phyloP scores from a whole-genome alignment of 2,797 vertebrate genomes.

The Phoeniculus purpureus region DNA sequence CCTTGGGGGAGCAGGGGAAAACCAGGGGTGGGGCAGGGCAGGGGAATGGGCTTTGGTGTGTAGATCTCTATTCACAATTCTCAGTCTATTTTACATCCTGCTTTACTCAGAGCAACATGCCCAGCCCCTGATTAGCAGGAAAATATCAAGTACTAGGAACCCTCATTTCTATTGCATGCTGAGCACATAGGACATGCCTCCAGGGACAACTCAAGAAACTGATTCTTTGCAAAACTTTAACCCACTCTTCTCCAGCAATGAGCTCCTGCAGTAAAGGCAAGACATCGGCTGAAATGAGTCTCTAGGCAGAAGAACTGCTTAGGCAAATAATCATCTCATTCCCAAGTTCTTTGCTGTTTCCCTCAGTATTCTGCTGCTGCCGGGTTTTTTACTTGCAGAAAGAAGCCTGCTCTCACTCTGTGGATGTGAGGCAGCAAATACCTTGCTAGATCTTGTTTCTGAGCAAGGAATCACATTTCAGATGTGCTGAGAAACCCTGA shows the following conservation, averaged over 20 bases:
- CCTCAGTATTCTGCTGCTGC: neutral
- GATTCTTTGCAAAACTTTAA: constrained; percentile 5
- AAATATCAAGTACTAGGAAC: neutral
- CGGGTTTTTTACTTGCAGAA: constrained; percentile 15
- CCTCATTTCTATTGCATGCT: neutral
- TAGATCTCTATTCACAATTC: neutral
- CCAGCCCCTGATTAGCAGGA: constrained; percentile 4
- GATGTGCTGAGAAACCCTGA: neutral
- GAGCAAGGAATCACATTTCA: neutral
- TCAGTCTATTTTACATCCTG: neutral
- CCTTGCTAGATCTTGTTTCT: neutral
- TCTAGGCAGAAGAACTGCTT: neutral
- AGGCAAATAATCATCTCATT: neutral
- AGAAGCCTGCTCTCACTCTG: neutral
- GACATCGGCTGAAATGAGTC: neutral
- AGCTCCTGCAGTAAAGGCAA: neutral
- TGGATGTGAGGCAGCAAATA: neutral
- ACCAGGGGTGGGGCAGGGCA: neutral
- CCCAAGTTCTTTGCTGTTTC: neutral
- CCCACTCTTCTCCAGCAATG: neutral
- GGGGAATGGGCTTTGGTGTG: neutral
- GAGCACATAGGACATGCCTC: neutral
- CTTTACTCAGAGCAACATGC: neutral
- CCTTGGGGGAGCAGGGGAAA: neutral
- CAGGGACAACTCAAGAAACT: constrained; percentile 19